Evolutionary conservation across 2,113 vertebrate genomes (phyloP).

Genomic region (Trachemys scripta): DNA sequence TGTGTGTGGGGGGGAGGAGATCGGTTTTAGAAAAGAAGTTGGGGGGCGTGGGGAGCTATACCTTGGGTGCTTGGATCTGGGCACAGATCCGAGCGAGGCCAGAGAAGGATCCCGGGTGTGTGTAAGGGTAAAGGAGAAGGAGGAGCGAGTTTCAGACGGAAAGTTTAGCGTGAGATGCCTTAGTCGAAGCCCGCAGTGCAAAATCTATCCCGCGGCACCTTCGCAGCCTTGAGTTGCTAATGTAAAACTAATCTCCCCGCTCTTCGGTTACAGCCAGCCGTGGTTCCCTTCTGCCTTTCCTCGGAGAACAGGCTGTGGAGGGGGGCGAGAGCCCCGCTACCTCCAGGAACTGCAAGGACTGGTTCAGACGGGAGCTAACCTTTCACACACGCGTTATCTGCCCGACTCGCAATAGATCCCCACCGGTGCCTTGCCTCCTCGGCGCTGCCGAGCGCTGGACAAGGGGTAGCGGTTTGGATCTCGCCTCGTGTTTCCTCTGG

Average conservation of each 20-base stretch:
- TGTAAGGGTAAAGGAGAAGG: neutral
- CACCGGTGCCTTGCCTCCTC: fast-evolving
- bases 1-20: slow-evolving; percentile 80
- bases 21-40: slow-evolving; percentile 89
- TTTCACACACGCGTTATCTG: neutral
- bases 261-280: slow-evolving; percentile 56
- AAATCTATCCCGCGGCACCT: slow-evolving; percentile 42
- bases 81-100: neutral
- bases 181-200: neutral
- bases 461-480: fast-evolving
- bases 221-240: slow-evolving; percentile 13
- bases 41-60: slow-evolving; percentile 50
- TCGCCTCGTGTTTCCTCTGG: neutral
- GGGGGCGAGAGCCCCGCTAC: neutral
- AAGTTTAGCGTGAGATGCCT: neutral
- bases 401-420: neutral
- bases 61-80: slow-evolving; percentile 33
- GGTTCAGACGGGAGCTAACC: neutral
- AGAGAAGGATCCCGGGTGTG: neutral
- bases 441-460: neutral
- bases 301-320: neutral
- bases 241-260: slow-evolving; percentile 60
- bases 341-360: neutral
- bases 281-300: slow-evolving; percentile 50
- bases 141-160: neutral